Evolutionary conservation across 2,888 invertebrate genomes (phyloP).

Genomic region (Electrophaes corylata): DNA sequence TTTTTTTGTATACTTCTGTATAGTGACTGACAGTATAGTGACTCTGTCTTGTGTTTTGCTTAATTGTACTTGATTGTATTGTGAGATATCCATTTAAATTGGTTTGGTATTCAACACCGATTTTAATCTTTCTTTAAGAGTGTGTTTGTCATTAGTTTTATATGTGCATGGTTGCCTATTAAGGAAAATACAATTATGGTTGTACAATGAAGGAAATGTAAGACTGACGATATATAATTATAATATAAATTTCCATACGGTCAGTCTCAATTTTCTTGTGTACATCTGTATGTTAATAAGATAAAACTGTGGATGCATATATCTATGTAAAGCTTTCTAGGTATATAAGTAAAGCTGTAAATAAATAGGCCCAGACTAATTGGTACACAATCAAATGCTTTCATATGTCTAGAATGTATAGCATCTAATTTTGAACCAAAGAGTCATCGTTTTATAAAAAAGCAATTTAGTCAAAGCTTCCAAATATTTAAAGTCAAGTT

Average conservation of each 20-base stretch:
- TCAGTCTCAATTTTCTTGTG: conserved; percentile 45
- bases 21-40: conserved; percentile 42
- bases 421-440: conserved; percentile 30
- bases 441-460: conserved; percentile 14
- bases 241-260: conserved; percentile 14
- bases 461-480: conserved; percentile 26
- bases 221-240: conserved; percentile 43
- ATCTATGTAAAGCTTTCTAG: conserved; percentile 50
- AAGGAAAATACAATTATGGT: conserved; percentile 58
- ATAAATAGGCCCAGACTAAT: conserved; percentile 12
- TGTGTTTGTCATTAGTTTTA: conserved; percentile 83
- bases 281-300: conserved; percentile 60
- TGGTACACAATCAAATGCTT: conserved; percentile 25
- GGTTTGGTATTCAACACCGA: conserved; percentile 36
- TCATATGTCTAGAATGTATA: neutral
- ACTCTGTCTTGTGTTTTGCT: conserved; percentile 47
- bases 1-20: conserved; percentile 48
- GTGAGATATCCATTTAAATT: conserved; percentile 50
- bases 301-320: conserved; percentile 62
- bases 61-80: conserved; percentile 44
- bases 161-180: conserved; percentile 82
- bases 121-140: conserved; percentile 60
- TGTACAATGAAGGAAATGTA: conserved; percentile 58
- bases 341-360: conserved; percentile 46
- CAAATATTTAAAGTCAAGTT: neutral